These are phyloP conservation scores for Xylota segnis DNA, from an alignment of 2,888 invertebrate genomes.

Conservation along the genomic window DNA sequence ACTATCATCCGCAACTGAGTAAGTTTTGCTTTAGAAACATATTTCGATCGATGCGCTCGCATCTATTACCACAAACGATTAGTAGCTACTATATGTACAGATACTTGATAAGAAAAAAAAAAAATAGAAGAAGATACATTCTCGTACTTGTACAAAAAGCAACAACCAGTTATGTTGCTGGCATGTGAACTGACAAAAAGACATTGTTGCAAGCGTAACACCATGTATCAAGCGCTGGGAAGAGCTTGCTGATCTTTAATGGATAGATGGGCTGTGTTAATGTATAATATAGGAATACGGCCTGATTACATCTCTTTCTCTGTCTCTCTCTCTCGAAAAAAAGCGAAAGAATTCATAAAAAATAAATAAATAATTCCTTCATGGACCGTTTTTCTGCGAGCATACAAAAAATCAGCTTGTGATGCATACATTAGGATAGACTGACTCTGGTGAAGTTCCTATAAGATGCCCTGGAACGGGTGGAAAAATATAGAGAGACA, in stretches of 20 bases:
- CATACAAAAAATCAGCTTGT: slow-evolving; percentile 32
- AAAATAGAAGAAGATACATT: slow-evolving; percentile 26
- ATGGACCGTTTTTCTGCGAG: slow-evolving; percentile 23
- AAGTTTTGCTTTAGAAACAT: slow-evolving; percentile 15
- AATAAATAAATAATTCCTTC: slow-evolving; percentile 33
- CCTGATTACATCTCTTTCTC: slow-evolving; percentile 57
- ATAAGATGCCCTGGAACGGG: slow-evolving; percentile 13
- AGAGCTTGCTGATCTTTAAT: slow-evolving; percentile 53
- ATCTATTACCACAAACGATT: slow-evolving; percentile 50
- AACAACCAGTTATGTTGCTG: slow-evolving; percentile 39
- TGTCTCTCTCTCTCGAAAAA: not conserved
- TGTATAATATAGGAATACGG: slow-evolving; percentile 40
- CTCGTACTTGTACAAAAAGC: slow-evolving; percentile 14
- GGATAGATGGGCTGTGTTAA: slow-evolving; percentile 59
- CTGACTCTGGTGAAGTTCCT: not conserved
- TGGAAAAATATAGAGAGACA: too few relatives aligned
- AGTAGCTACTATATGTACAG: slow-evolving; percentile 22
- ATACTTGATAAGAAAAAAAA: slow-evolving; percentile 34
- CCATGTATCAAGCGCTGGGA: slow-evolving; percentile 31
- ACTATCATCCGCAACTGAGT: not conserved
- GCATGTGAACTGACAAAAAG: slow-evolving; percentile 6
- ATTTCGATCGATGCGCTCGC: slow-evolving; percentile 43
- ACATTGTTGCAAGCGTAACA: slow-evolving; percentile 35
- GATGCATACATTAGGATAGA: slow-evolving; percentile 28
- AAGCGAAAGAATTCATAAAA: slow-evolving; percentile 5